Base-by-base conservation (phyloP, 1,140 invertebrate species). In the Choristoneura fumiferana region DNA sequence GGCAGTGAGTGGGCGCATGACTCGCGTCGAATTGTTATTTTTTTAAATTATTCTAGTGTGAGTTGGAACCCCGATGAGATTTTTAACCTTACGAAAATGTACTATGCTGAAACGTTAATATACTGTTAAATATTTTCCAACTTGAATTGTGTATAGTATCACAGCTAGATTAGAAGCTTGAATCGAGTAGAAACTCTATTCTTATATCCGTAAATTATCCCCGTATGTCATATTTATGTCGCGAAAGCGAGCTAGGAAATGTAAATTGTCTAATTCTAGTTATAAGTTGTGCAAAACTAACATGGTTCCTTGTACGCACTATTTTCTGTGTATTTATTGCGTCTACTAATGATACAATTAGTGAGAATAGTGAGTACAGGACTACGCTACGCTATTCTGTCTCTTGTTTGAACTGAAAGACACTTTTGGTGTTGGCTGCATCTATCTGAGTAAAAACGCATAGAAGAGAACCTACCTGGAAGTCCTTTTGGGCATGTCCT, bases 1-100 rank as follows among this genome's bases (percentile, higher is more conserved):
- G 60, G 40, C 61, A 64, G 71, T 79, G 66, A 75, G 73, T 76
- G 54, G 43, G 17, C 12, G 4, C 22, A 18, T 49, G 22, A 6
- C 22, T 29, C 8, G 43, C 2, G 8, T 37, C 22, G n/a, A 33
- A 49, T 39, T n/a, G n/a, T n/a, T n/a, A n/a, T n/a, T n/a, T 39
- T 18, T 4, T 4, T n/a, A 4, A 18, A 14, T 9, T 45, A 10
- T 22, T 45, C 6, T 29, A 29, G 22, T 29, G 22, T 29, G 2
- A 29, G 22, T 29, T 29, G 22, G 6, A 29, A 29, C 22, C 22
- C 22, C 22, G 22, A 29, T 2, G 6, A 29, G n/a, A n/a, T n/a
- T n/a, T 29, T 29, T 29, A 29, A 29, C 22, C 22, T 29, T 29
- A 29, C 22, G 22, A 29, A 29, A 29, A 29, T 29, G 22, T 29